Evolutionary conservation across 2,113 vertebrate species (phyloP), one percentile per base, ranked within the genome.

Genomic region (Monarcha castaneiventris): DNA sequence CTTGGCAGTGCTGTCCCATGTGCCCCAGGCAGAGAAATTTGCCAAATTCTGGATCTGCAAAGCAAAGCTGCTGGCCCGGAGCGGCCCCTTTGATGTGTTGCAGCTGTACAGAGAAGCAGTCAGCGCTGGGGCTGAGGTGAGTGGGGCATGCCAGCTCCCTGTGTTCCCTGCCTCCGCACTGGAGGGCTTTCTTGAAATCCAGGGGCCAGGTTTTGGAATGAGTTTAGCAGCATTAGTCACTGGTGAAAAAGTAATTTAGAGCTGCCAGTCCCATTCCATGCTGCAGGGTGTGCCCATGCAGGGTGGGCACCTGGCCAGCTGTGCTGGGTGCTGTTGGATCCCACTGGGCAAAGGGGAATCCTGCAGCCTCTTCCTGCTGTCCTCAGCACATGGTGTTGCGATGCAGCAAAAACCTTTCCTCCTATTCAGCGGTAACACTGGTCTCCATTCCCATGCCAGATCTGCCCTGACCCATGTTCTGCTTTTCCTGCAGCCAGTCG

Each of bases 1-100:
- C 81, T 91, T 75, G 17, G 87, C 94, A 8, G 90, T 98, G 37
- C 89, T 99, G 46, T 98, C 98, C 33, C 96, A 93, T 1, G 96
- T 99, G 79, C 99, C 99, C 4, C 95, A 98, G 48, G 98, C 98
- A 26, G 97, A 98, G 92, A 99, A 98, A 87, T 99, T 99, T 96
- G 97, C 98, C 78, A 98, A 98, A 87, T 99, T 98, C 94, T 99
- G 99, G 99, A 98, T 99, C 95, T 99, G 99, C 84, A 98, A 97
- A 94, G 99, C 97, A 1, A 98, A 98, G 26, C 95, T 99, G 25
- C 97, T 98, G 55, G 98, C 99, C 77, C 96, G 35, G 20, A 97
- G 97, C 1, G 98, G 98, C 39, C 66, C 97, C 35, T 97, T 98
- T 25, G 98, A 99, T 1, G 97, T 98, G 14, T 91, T 97, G 4